Evolutionary conservation across 2,113 vertebrate species (phyloP), one percentile per base, ranked within the genome.

Genomic region (Pycnonotus jocosus): DNA sequence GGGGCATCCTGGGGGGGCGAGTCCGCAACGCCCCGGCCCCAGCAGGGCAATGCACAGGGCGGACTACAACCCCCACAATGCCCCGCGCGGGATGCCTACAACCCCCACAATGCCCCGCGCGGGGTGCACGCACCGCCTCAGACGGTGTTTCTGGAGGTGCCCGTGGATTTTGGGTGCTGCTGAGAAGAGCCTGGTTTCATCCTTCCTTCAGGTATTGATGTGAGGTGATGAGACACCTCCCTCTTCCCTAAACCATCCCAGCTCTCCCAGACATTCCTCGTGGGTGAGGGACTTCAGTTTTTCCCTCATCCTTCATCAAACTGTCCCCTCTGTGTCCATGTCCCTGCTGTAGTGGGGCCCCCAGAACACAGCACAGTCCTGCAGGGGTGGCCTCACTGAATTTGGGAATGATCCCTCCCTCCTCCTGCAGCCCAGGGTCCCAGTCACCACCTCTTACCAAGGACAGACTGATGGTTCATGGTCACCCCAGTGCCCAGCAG

Each of bases 251-350:
- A 30, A 11, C 18, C 35, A 3, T 12, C 15, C 37, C 80, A 57
- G 12, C 21, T n/a, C 38, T 44, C 51, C 19, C 65, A 57, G 30
- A 11, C 50, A 6, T 47, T 35, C 30, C 27, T 68, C 5, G 0
- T 0, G 20, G 17, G 2, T 23, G 24, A 65, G 37, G 15, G 11
- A 6, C 31, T 71, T 51, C 51, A 65, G 31, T 1, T 37, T 35
- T 44, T 9, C 31, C 30, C n/a, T 11, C 24, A 11, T 12, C 51
- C 31, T 38, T 8, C 23, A 7, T 0, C 3, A 5, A n/a, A 2
- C 51, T 31, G 16, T 15, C 6, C n/a, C n/a, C 28, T 6, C 27
- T 3, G 3, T 15, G 13, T 6, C 53, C 27, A 0, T 16, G 8
- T 3, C 50, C 3, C 27, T 40, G 24, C 3, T 10, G 11, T 4